Base-by-base conservation (phyloP, 1,140 invertebrate genomes). In the Eurytemora carolleeae region DNA sequence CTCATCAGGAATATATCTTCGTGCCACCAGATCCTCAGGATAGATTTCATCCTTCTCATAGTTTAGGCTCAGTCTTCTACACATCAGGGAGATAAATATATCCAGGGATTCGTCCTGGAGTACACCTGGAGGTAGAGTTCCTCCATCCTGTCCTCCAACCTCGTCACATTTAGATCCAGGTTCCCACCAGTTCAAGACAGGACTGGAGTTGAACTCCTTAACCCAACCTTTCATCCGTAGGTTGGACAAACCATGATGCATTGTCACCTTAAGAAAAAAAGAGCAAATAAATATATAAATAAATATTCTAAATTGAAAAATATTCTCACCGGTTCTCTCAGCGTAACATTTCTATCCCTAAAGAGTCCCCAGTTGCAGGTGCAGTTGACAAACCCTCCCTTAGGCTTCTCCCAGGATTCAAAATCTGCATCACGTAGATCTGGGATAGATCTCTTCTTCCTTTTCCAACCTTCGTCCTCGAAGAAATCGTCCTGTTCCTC, bases 351-450 rank as follows among this genome's bases (percentile, higher is more conserved):
- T 2, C 59, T 24, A 20, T 60, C 59, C 2, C 59, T 24, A 21
- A 60, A 60, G 17, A 60, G 59, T 17, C 59, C 59, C 59, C 59
- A 60, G 44, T 54, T 60, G 31, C 59, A 60, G 21, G 25, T 54
- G 18, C 59, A 60, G 44, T 60, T 19, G 18, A 60, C 44, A 53
- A 60, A 60, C 18, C 44, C 59, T 22, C 24, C 59, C 59, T 60
- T 60, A 52, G 59, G 59, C 19, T 60, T 53, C 18, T 19, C 59
- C 15, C 25, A 23, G n/a, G 7, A 7, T 44, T 44, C 31, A 44
- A 44, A 44, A 12, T 7, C 7, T 44, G 7, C 31, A 44, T 44
- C 31, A 7, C 31, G 7, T 12, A 44, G 31, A 12, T 44, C 31
- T n/a, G n/a, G 7, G 31, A 44, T n/a, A 12, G 31, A 44, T 44